Base-by-base conservation (phyloP, 2,888 invertebrate species). In the Agrilus cyanescens region DNA sequence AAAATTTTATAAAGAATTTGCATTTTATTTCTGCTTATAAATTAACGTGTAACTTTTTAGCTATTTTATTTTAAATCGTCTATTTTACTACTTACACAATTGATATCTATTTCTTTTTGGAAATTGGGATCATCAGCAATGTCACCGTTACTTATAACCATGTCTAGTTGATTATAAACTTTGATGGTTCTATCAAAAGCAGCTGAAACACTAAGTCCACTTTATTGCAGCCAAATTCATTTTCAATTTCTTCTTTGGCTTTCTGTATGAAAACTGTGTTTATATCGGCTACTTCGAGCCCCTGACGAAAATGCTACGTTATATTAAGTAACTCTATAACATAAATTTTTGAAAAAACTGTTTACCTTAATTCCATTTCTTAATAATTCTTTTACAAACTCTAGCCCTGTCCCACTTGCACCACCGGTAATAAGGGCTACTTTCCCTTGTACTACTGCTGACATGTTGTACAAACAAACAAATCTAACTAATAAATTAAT, bases 101-200 rank as follows among this genome's bases (percentile, higher is more conserved):
- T 57, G 20, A 56, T 48, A 14, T 51, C 80, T 16, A 82, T 78
- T 62, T 80, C 79, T 10, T 80, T 66, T 57, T 81, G 80, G 80
- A 81, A 82, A 57, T 80, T 77, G 52, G 79, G 66, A 55, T 82
- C 81, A 60, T 82, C 80, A 75, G 80, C 77, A 34, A 82, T 77
- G 4, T 82, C 83, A 5, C 83, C 83, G 60, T 84, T 84, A 64
- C 83, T 84, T 12, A 73, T 61, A 4, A 74, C 63, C 37, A 74
- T 70, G 45, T 73, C 71, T 25, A 73, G 48, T 6, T 66, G 62
- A 2, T 72, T 72, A 38, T 66, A 64, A 18, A 53, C 55, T 2
- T 63, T 56, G 2, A 63, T 53, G 2, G 68, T 65, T 37, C 58
- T 63, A 45, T 66, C 60, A 46, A 70, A 70, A n/a, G 64, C 60